These are phyloP conservation scores for Myxocyprinus asiaticus DNA, from an alignment of 2,113 vertebrate genomes.

Conservation along the genomic window DNA sequence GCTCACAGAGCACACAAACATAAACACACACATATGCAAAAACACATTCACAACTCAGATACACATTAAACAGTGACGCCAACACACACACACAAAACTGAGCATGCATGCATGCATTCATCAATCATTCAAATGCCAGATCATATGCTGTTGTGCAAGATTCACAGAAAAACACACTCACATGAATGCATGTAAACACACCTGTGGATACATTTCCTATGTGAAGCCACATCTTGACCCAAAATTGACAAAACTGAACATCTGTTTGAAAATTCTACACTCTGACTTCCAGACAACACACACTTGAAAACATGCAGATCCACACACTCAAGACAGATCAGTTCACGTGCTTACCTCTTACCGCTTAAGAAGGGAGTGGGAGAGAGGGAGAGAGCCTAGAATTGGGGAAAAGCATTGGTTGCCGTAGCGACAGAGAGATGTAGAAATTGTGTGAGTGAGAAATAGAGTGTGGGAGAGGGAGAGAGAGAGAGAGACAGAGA, in stretches of 20 bases:
- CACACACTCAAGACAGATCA: slow-evolving; percentile 60
- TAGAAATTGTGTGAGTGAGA: slow-evolving; percentile 61
- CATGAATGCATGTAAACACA: background rate
- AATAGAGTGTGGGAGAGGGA: slow-evolving; percentile 58
- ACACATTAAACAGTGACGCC: slow-evolving; percentile 41
- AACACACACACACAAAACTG: background rate
- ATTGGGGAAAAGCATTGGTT: slow-evolving; percentile 78
- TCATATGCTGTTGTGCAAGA: background rate
- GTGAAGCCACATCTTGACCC: background rate
- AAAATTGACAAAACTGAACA: slow-evolving; percentile 9
- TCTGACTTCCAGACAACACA: background rate
- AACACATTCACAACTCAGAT: background rate
- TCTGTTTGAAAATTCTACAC: slow-evolving; percentile 11
- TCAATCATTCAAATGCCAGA: slow-evolving; percentile 59
- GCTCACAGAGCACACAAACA: slow-evolving; percentile 48
- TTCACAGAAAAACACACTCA: slow-evolving; percentile 36
- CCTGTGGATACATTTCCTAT: slow-evolving; percentile 28
- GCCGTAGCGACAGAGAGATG: slow-evolving; percentile 82
- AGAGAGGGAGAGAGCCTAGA: slow-evolving; percentile 64
- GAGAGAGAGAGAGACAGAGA: slow-evolving; percentile 49
- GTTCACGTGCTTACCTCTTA: slow-evolving; percentile 79
- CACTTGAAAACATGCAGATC: slow-evolving; percentile 11
- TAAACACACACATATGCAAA: slow-evolving; percentile 38
- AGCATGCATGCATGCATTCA: slow-evolving; percentile 57
- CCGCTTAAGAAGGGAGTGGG: slow-evolving; percentile 74